Base-by-base conservation (phyloP, 2,797 vertebrate species). In the Simalia tracyae region DNA sequence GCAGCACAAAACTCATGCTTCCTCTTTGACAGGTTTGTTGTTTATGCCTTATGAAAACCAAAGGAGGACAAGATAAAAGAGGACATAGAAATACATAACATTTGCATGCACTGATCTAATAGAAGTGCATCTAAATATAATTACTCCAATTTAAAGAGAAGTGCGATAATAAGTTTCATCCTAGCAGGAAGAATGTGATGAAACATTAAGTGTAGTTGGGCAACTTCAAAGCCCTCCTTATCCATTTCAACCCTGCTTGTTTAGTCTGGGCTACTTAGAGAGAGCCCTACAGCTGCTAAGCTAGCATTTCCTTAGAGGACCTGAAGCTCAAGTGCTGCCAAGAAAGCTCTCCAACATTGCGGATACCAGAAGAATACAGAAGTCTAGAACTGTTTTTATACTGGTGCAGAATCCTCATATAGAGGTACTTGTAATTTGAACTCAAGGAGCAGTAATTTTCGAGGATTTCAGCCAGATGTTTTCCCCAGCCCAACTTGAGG, bases 1-100 rank as follows among this genome's bases (percentile, higher is more conserved):
- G 9, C 46, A 81, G 76, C 76, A 81, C 36, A 81, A 46, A 46
- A 72, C 42, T 46, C 46, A 90, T 93, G 90, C 50, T 87, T 81
- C 42, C 19, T 81, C 76, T 81, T 81, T 81, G 36, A 46, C 24
- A 81, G 76, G 17, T 54, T 54, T 54, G 50, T 54, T 54, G 50
- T 54, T 54, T 54, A 54, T 54, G 50, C 50, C 72, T 46, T 81
- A 81, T 81, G 36, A 84, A 90, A n/a, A 84, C 89, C 95, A 87
- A 92, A 81, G 76, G 46, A 81, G 42, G 19, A 92, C 88, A 81
- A 19, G 36, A 81, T 81, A 81, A 81, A 81, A 81, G 72, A 81
- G 36, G 72, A 81, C 3, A 81, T 81, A 76, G 72, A 76, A 46
- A 76, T 76, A 22, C 36, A 24, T 81, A 81, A 46, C 22, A 81